Conservation (phyloP, 2,113 vertebrate species). For the Phrynosoma blainvillii region DNA sequence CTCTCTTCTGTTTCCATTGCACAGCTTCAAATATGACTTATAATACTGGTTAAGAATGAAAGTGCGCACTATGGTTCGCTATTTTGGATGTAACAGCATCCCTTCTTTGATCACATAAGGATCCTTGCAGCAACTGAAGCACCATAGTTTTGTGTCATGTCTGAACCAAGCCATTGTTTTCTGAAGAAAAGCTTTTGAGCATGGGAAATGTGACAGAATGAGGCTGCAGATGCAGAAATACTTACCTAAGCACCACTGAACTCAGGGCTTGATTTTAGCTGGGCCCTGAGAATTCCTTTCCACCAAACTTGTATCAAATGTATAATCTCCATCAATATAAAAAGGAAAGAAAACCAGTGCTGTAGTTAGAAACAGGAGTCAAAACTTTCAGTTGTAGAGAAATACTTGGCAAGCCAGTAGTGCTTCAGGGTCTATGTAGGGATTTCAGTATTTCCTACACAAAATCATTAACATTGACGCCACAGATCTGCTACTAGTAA, state of each 20-base stretch:
- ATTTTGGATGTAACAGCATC: background rate
- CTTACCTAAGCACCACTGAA: too few relatives aligned
- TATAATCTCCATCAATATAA: slow-evolving; percentile 34
- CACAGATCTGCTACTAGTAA: slow-evolving; percentile 57
- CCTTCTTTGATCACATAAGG: background rate
- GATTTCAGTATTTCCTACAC: slow-evolving; percentile 63
- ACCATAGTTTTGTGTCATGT: too few relatives aligned
- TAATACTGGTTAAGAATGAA: background rate
- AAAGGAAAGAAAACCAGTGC: slow-evolving; percentile 50
- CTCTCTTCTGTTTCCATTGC: background rate
- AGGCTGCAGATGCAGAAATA: background rate
- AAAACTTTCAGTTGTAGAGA: slow-evolving; percentile 43
- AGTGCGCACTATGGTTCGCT: background rate
- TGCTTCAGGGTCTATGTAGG: slow-evolving; percentile 52
- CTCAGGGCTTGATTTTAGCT: too few relatives aligned
- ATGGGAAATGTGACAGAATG: background rate
- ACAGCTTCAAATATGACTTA: background rate
- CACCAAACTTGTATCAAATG: slow-evolving; percentile 37
- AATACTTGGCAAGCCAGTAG: slow-evolving; percentile 60
- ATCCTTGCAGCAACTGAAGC: background rate
- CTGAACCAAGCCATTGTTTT: background rate
- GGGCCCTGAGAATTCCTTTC: background rate
- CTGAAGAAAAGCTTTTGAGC: background rate
- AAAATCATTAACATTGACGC: slow-evolving; percentile 68
- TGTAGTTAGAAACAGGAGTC: slow-evolving; percentile 46